Conservation (phyloP, 2,113 vertebrate species). For the Cinclus cinclus region DNA sequence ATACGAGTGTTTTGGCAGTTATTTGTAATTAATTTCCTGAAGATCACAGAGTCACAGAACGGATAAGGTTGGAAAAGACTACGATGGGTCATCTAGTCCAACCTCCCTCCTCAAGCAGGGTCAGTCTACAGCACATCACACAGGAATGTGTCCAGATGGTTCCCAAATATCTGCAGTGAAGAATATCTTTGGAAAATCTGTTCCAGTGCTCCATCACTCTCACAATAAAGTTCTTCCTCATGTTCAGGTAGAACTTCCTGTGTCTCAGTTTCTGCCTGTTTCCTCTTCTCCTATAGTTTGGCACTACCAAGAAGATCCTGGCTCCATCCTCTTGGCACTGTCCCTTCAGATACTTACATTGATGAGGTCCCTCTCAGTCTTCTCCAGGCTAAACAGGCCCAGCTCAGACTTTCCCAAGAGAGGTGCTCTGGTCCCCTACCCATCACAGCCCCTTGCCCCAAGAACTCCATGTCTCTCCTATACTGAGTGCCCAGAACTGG, state of each 20-base stretch:
- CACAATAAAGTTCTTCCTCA: background rate
- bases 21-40: background rate
- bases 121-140: background rate
- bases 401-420: background rate
- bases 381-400: background rate
- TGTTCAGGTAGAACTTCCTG: background rate
- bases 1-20: background rate
- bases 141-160: too few species aligned
- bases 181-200: background rate
- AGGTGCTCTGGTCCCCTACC: background rate
- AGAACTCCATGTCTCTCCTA: background rate
- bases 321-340: background rate
- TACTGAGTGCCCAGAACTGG: background rate
- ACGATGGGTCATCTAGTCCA: background rate
- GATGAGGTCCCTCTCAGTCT: background rate
- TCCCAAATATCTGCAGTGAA: background rate
- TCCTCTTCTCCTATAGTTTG: background rate
- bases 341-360: background rate
- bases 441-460: background rate
- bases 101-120: background rate
- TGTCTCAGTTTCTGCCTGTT: background rate
- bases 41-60: background rate
- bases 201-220: background rate
- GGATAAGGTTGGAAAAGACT: background rate
- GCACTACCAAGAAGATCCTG: background rate